A percentile compares a stretch with the other conserved stretches of the same genome.
Conservation (phyloP, 2,113 vertebrate species). For the Ptychochromis oligacanthus region DNA sequence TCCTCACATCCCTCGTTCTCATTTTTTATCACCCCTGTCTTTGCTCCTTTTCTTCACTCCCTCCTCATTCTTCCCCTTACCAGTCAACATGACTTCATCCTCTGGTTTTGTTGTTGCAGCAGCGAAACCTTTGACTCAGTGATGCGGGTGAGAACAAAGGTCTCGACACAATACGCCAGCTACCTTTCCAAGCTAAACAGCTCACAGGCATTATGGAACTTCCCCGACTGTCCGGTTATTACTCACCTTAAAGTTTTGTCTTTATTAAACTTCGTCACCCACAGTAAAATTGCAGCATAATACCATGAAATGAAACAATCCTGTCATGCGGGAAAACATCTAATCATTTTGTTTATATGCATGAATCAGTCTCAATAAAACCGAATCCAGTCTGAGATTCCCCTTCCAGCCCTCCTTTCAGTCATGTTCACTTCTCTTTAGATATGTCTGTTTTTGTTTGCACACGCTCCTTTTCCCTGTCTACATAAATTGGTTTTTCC, state of each 20-base stretch:
- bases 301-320: conserved; percentile 25
- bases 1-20: background rate
- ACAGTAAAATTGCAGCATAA: background rate
- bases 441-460: conserved; percentile 29
- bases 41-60: background rate
- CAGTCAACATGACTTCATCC: conserved; percentile 33
- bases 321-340: conserved; percentile 3
- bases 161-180: conserved; percentile 19
- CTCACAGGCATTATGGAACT: conserved; percentile 25
- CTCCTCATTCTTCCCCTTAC: background rate
- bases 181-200: conserved; percentile 15
- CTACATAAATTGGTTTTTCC: conserved; percentile 14
- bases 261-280: conserved; percentile 25
- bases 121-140: conserved; percentile 31
- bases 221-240: conserved; percentile 40
- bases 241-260: conserved; percentile 20
- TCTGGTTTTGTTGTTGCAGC: conserved; percentile 21
- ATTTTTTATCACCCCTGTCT: background rate
- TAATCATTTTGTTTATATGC: conserved; percentile 32
- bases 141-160: conserved; percentile 19
- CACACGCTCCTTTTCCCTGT: background rate
- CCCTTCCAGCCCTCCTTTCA: background rate
- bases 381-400: background rate
- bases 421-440: background rate
- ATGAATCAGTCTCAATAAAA: conserved; percentile 6